Conservation (phyloP, 2,888 invertebrate species). For the Perizoma flavofasciatum region DNA sequence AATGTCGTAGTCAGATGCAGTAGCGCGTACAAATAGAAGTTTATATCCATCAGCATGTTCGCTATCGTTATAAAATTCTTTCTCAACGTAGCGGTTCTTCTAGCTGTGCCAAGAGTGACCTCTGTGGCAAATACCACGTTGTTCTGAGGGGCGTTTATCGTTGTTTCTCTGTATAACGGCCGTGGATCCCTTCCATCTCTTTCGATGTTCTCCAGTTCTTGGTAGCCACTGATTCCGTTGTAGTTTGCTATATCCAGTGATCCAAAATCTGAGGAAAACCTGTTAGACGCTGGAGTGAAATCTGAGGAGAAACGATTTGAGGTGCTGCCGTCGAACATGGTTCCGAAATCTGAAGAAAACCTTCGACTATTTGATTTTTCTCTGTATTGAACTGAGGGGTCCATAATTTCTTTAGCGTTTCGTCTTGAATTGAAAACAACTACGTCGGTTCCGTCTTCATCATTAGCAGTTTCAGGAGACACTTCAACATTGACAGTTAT, state of each 20-base stretch:
- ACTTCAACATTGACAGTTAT: slow-evolving; percentile 34
- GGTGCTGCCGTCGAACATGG: slow-evolving; percentile 48
- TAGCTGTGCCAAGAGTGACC: slow-evolving; percentile 66
- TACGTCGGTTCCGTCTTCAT: slow-evolving; percentile 69
- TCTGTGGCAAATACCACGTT: slow-evolving; percentile 67
- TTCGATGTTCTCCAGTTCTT: slow-evolving; percentile 73
- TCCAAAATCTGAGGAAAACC: slow-evolving; percentile 69
- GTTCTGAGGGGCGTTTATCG: slow-evolving; percentile 71
- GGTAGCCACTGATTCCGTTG: slow-evolving; percentile 62
- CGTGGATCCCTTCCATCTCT: slow-evolving; percentile 68
- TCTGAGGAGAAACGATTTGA: slow-evolving; percentile 50
- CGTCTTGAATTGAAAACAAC: slow-evolving; percentile 70
- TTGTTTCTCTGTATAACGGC: slow-evolving; percentile 82
- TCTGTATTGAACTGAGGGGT: slow-evolving; percentile 62
- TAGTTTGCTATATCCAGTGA: slow-evolving; percentile 60
- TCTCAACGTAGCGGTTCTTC: slow-evolving; percentile 71
- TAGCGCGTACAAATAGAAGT: slow-evolving; percentile 83
- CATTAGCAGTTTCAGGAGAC: slow-evolving; percentile 48
- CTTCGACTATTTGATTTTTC: slow-evolving; percentile 54
- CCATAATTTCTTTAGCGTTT: slow-evolving; percentile 70
- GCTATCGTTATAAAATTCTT: slow-evolving; percentile 74
- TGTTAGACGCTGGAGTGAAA: slow-evolving; percentile 45
- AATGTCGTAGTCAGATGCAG: slow-evolving; percentile 81
- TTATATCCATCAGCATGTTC: slow-evolving; percentile 71
- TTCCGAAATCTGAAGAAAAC: slow-evolving; percentile 55